These are phyloP conservation scores for Syngnathus typhle DNA, from an alignment of 2,113 vertebrate species.

Conservation along the genomic window DNA sequence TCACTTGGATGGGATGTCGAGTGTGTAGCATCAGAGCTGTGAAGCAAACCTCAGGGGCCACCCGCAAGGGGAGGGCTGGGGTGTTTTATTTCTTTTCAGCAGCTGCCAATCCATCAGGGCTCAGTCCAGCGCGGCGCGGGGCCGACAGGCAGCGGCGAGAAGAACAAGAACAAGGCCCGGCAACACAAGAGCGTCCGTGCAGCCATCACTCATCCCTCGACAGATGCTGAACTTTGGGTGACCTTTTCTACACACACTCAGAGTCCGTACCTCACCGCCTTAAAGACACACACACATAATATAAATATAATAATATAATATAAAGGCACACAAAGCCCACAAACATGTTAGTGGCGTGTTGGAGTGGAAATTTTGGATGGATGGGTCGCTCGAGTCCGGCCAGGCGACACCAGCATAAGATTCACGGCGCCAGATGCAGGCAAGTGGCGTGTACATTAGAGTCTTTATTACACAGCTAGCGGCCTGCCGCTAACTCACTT, in stretches of 20 bases:
- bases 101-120: conserved; percentile 94
- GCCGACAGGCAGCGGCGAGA: conserved; percentile 79
- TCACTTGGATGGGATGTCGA: not conserved
- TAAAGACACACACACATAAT: conserved; percentile 52
- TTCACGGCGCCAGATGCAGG: conserved; percentile 81
- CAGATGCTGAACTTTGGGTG: conserved; percentile 86
- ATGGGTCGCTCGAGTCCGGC: conserved; percentile 99
- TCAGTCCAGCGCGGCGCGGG: conserved; percentile 87
- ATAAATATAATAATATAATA: no score
- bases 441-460: conserved; percentile 88
- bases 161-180: conserved; percentile 86
- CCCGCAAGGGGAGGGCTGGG: conserved; percentile 51
- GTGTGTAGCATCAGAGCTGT: conserved; percentile 9
- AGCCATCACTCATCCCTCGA: conserved; percentile 83
- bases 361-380: conserved; percentile 88
- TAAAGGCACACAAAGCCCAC: no score
- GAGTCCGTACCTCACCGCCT: conserved; percentile 14
- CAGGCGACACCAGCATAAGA: conserved; percentile 95
- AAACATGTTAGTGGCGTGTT: no score
- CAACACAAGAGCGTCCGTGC: conserved; percentile 78
- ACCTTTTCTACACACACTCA: conserved; percentile 76
- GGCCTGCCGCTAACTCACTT: conserved; percentile 97
- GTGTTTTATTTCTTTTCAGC: conserved; percentile 86
- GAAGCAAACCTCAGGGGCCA: conserved; percentile 19
- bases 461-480: conserved; percentile 99